Base-by-base conservation (phyloP, 2,113 vertebrate genomes). In the Brachyistius frenatus region DNA sequence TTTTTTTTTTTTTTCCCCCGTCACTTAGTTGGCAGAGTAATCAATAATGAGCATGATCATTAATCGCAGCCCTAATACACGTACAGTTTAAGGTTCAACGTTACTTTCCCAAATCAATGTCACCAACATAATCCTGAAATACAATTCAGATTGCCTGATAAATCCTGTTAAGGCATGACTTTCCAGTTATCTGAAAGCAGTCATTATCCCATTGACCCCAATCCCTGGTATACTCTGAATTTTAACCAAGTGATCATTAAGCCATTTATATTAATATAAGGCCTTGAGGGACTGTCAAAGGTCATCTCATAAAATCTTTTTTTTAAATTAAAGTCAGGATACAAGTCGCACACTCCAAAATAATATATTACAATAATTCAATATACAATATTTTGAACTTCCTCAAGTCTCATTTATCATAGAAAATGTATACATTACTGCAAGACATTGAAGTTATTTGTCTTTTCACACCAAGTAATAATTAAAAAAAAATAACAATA, bases 161-260 rank as follows among this genome's bases (percentile, higher is more conserved):
- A 96, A 97, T 96, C 95, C 94, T 88, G 84, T 94, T 96, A 93
- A 94, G 93, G 93, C 88, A 87, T 93, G 91, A 91, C 88, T 94
- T 92, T 93, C 88, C 90, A 93, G 83, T 91, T 90, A 90, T 88
- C 58, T 70, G 78, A 94, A 62, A 88, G 87, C 82, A 89, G 83
- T 78, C 85, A 76, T 95, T 93, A 92, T 90, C 92, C 82, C 72
- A 54, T 67, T 95, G 92, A 92, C 94, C 95, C 88, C 66, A 91
- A 90, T 95, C 86, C 89, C 47, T 46, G 60, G 49, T 84, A 85
- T 83, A 78, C 75, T 83, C 37, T 54, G 52, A 84, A 73, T 66
- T 88, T 80, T 58, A 54, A 65, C 46, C 52, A 73, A 88, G 54
- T 85, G 80, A 91, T 92, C 77, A 86, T 86, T 89, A 89, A 88